Conservation (phyloP, 2,113 vertebrate genomes). For the Dissostichus mawsoni region DNA sequence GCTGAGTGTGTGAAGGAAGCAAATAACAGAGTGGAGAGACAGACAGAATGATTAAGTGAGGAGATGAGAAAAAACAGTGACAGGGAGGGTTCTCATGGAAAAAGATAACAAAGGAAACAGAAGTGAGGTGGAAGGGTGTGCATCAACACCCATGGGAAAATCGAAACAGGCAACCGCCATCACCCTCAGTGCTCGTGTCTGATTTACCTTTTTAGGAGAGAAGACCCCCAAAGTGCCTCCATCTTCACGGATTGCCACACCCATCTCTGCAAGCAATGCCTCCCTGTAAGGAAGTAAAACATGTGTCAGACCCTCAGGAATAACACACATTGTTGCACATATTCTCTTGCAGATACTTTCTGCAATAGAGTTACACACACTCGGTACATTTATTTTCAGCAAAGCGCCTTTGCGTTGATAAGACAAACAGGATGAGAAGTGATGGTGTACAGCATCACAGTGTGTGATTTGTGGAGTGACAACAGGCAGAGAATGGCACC, state of each 20-base stretch:
- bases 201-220: conserved; percentile 96
- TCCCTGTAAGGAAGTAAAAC: conserved; percentile 85
- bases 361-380: background rate
- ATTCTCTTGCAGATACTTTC: background rate
- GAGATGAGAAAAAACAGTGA: conserved; percentile 22
- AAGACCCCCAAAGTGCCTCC: conserved; percentile 98
- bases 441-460: conserved; percentile 22
- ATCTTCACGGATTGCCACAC: conserved; percentile 98
- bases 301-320: background rate
- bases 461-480: conserved; percentile 37
- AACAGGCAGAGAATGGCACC: conserved; percentile 40
- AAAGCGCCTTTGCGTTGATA: conserved; percentile 6
- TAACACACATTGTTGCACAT: background rate
- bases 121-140: conserved; percentile 24
- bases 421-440: conserved; percentile 15
- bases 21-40: conserved; percentile 62
- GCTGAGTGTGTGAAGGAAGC: conserved; percentile 77
- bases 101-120: conserved; percentile 33
- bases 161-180: background rate
- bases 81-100: conserved; percentile 23
- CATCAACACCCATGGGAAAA: conserved; percentile 32
- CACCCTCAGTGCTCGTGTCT: background rate
- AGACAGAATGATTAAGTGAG: conserved; percentile 52
- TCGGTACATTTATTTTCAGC: background rate
- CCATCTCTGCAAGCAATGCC: conserved; percentile 97